Conservation (phyloP, 2,888 invertebrate genomes). For the Andrena dorsata region DNA sequence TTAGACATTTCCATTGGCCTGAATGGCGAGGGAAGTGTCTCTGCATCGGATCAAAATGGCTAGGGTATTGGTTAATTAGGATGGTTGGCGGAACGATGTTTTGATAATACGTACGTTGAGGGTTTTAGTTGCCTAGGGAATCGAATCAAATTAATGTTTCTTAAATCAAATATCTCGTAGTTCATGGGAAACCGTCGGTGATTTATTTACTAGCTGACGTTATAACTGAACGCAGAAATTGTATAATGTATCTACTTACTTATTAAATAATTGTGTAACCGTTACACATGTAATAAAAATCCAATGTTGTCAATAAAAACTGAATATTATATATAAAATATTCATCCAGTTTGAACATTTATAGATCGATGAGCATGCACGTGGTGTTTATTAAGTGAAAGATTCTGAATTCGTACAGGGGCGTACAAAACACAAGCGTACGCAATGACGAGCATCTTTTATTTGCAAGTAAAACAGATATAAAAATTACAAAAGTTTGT, state of each 20-base stretch:
- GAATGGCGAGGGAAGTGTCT: not conserved
- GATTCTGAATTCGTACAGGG: not conserved
- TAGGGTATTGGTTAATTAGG: constrained; percentile 10
- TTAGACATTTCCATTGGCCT: constrained; percentile 14
- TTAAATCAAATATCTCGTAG: constrained; percentile 70
- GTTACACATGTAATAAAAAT: constrained; percentile 84
- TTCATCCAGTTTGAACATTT: not conserved
- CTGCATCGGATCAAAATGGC: constrained; percentile 39
- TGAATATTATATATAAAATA: constrained; percentile 76
- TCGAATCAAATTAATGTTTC: constrained; percentile 59
- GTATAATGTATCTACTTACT: constrained; percentile 82
- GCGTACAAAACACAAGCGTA: not conserved
- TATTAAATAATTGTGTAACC: constrained; percentile 81
- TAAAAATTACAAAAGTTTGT: constrained; percentile 68
- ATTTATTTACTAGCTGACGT: constrained; percentile 73
- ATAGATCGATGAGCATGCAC: not conserved
- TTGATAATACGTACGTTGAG: too few species aligned
- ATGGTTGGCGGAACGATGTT: constrained; percentile 1
- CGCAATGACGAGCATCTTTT: constrained; percentile 58
- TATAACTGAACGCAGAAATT: constrained; percentile 70
- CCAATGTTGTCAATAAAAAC: constrained; percentile 85
- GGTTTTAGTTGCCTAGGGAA: constrained; percentile 18
- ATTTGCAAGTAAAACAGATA: constrained; percentile 60
- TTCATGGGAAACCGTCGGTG: constrained; percentile 63
- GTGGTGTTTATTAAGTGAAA: too few species aligned